phyloP scores from a whole-genome alignment of 2,113 vertebrate genomes.

The Euleptes europaea region DNA sequence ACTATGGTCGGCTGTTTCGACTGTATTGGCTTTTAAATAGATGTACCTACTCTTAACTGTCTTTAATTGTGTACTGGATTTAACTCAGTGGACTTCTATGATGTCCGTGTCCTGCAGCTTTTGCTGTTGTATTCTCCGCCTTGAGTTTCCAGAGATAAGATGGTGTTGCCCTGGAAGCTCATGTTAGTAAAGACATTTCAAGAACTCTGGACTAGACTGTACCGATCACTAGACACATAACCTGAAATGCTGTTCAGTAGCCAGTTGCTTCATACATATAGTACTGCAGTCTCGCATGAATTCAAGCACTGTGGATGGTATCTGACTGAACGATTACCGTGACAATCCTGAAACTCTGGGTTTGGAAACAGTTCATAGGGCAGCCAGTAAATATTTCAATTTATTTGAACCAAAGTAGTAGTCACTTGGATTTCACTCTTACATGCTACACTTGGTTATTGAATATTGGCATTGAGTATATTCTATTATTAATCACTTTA shows the following conservation, averaged over 20 bases:
- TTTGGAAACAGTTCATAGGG: background rate
- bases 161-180: too few species aligned
- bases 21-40: too few species aligned
- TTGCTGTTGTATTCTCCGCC: too few species aligned
- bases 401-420: background rate
- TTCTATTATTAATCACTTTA: background rate
- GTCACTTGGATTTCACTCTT: background rate
- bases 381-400: background rate
- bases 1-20: too few species aligned
- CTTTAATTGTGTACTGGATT: too few species aligned
- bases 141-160: too few species aligned
- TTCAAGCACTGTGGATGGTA: background rate
- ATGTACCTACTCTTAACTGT: too few species aligned
- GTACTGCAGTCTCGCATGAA: background rate
- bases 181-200: background rate
- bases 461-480: background rate
- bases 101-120: too few species aligned
- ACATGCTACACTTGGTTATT: background rate
- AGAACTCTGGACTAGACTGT: background rate
- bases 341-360: background rate
- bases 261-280: background rate
- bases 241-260: background rate
- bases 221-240: background rate
- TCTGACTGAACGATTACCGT: accelerated
- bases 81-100: too few species aligned